Evolutionary conservation across 2,888 invertebrate genomes (phyloP), one percentile per base, ranked within the genome.

Genomic region (Drosophila ezoana): DNA sequence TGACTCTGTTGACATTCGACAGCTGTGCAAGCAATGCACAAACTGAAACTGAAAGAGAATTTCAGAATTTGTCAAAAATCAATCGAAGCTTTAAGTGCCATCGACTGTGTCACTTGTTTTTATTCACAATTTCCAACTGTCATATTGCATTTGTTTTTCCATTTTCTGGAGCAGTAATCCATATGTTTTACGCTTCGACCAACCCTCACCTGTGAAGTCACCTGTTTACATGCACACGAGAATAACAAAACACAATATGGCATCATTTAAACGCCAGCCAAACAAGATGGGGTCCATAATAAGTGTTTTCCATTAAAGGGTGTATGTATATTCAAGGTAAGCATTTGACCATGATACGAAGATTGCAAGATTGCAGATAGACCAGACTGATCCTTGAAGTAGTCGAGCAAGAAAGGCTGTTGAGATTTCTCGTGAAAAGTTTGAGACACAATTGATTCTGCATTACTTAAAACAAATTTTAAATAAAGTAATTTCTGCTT

Each of bases 21-120:
- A 78, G 52, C 67, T 78, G 74, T 45, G 41, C 62, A 75, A 75
- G 78, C 51, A 72, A 40, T 44, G 44, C 47, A 13, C 45, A 44
- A 35, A 23, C n/a, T 28, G 11, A 51, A 53, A 14, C 47, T 44
- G 62, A 60, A 75, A 43, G 44, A 13, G 49, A 75, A 59, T 66
- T 77, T 66, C 37, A 37, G 62, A 79, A 69, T 76, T 82, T 75
- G 77, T 79, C 83, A 64, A 54, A 85, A 85, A 68, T 85, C 86
- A 79, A 87, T 85, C 51, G 76, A 61, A 65, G 62, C 66, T 62
- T 70, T 62, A 84, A 81, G 70, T 71, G 57, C 56, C 68, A 64
- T 49, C 61, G 72, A 47, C 16, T 68, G 18, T 16, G 56, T 40
- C 63, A 53, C 23, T 47, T 71, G 44, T 37, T 18, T 56, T 20